Conservation (phyloP, 2,113 vertebrate genomes). For the Muntiacus muntjak region DNA sequence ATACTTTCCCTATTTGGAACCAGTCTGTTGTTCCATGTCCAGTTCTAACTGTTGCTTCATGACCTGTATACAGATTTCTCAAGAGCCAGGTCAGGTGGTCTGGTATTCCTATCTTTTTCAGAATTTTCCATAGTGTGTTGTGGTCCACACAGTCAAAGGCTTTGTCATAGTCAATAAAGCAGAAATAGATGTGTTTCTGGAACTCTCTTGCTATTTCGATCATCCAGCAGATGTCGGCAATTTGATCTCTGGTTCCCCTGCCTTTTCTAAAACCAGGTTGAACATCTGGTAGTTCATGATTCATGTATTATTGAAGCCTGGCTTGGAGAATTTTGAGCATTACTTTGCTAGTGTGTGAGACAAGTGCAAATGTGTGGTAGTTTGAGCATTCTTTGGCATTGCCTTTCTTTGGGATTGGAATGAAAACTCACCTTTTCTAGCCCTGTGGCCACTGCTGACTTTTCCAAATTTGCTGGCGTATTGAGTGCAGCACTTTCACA, state of each 20-base stretch:
- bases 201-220: not conserved
- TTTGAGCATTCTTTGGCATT: not conserved
- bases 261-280: not conserved
- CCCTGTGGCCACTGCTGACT: not conserved
- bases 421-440: not conserved
- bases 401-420: not conserved
- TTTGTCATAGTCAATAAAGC: not conserved
- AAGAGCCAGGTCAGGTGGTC: not conserved
- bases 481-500: not conserved
- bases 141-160: not conserved
- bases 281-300: not conserved
- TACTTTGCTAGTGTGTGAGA: not conserved
- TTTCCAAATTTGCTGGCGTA: not conserved
- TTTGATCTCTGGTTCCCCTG: not conserved
- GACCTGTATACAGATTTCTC: not conserved
- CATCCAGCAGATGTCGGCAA: not conserved
- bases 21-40: not conserved
- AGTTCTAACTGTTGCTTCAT: not conserved
- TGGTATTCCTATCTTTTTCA: not conserved
- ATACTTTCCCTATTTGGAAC: not conserved
- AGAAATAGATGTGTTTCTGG: not conserved
- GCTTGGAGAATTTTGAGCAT: not conserved
- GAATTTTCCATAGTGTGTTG: not conserved
- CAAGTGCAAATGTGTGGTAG: not conserved
- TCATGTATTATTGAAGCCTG: not conserved